phyloP scores from a whole-genome alignment of 2,888 invertebrate genomes.

The Amorpha juglandis region DNA sequence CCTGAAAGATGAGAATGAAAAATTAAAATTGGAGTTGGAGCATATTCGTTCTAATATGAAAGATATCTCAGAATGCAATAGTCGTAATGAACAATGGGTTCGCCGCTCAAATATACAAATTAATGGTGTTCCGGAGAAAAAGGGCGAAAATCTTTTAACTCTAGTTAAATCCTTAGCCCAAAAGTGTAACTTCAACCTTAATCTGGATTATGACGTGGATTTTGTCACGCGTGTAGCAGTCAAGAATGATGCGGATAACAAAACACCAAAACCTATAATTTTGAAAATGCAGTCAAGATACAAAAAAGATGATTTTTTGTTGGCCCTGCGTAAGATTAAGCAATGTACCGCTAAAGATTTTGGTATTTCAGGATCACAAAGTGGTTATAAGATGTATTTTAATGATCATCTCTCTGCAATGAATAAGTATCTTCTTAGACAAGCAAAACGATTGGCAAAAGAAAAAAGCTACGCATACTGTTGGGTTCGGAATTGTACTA shows the following conservation, averaged over 20 bases:
- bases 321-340: background rate
- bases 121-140: background rate
- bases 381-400: background rate
- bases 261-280: background rate
- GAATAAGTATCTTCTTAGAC: background rate
- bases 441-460: background rate
- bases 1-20: background rate
- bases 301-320: background rate
- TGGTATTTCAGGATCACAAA: background rate
- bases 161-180: background rate
- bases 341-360: background rate
- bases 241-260: background rate
- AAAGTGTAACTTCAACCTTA: background rate
- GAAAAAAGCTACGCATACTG: background rate
- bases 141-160: background rate
- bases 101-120: constrained; percentile 3
- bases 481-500: background rate
- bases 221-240: background rate
- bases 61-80: background rate
- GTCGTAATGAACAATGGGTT: constrained; percentile 2
- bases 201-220: background rate
- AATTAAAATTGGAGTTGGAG: background rate
- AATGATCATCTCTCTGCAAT: background rate
- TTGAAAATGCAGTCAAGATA: background rate
- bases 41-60: background rate